phyloP scores from a whole-genome alignment of 1,140 invertebrate genomes.

The Monomorium pharaonis region DNA sequence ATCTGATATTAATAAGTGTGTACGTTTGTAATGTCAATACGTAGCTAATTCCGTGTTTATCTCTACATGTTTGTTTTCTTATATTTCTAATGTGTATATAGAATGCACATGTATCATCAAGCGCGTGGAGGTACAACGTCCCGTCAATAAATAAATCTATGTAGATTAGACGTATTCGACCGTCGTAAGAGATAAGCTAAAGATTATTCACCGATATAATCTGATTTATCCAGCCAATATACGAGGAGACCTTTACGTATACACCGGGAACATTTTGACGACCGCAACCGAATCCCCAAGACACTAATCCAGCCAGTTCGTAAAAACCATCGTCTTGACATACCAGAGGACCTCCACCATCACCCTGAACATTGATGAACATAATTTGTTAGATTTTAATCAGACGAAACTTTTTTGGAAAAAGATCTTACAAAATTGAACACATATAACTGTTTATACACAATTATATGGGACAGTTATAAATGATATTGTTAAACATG shows the following conservation, averaged over 20 bases:
- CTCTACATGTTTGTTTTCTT: background rate
- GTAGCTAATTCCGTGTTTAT: background rate
- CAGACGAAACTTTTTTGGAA: background rate
- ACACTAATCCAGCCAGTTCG: conserved; percentile 95
- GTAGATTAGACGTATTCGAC: conserved; percentile 29
- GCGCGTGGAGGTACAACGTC: conserved; percentile 59
- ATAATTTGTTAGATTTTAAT: conserved; percentile 7
- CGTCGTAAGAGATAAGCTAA: conserved; percentile 81
- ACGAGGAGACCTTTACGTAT: conserved; percentile 97
- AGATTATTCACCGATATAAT: conserved; percentile 98
- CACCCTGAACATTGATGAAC: conserved; percentile 88
- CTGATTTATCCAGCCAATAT: conserved; percentile 98
- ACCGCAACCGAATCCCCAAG: conserved; percentile 97
- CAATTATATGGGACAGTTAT: background rate
- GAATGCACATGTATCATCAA: conserved; percentile 52
- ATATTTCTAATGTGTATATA: background rate
- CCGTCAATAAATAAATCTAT: conserved; percentile 65
- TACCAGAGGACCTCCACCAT: conserved; percentile 95
- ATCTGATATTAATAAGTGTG: too few relatives aligned
- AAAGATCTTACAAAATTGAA: background rate
- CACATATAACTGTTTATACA: background rate
- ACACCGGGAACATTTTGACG: conserved; percentile 95
- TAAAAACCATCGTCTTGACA: conserved; percentile 97
- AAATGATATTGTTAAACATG: too few relatives aligned
- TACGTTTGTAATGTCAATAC: background rate